These are phyloP conservation scores for Peromyscus leucopus DNA, from an alignment of 2,113 vertebrate genomes.

Conservation along the genomic window DNA sequence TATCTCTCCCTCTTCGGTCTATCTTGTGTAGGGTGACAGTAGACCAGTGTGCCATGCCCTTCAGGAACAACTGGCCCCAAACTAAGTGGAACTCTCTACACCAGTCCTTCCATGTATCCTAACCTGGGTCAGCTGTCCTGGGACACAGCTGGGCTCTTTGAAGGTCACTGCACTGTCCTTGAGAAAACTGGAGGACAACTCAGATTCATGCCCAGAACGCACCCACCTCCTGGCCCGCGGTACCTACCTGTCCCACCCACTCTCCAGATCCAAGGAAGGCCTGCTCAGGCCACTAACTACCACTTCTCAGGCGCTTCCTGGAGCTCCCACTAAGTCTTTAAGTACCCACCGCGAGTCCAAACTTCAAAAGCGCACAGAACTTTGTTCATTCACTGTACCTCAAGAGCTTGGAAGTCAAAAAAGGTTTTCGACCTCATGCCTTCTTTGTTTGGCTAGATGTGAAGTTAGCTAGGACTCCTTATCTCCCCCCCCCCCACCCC, in stretches of 20 bases:
- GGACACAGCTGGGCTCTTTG: neutral
- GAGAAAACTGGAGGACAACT: neutral
- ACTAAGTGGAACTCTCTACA: neutral
- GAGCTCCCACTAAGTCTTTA: neutral
- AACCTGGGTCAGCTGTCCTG: neutral
- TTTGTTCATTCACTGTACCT: neutral
- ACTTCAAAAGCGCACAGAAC: neutral
- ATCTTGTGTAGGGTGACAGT: neutral
- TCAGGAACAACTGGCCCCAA: neutral
- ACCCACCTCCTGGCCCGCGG: neutral
- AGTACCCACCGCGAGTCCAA: neutral
- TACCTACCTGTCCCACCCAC: rapidly evolving
- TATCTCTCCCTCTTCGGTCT: neutral
- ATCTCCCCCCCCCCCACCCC: neutral
- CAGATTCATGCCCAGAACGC: neutral
- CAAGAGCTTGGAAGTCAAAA: neutral
- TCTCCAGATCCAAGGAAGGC: neutral
- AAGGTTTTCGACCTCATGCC: neutral
- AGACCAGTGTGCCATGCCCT: neutral
- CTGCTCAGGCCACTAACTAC: neutral
- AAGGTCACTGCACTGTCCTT: neutral
- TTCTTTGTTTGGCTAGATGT: neutral
- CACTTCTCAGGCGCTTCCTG: neutral
- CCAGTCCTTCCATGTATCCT: neutral
- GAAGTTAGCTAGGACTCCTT: neutral